Conservation (phyloP, 1,140 invertebrate genomes). For the Himalopsyche phryganea region DNA sequence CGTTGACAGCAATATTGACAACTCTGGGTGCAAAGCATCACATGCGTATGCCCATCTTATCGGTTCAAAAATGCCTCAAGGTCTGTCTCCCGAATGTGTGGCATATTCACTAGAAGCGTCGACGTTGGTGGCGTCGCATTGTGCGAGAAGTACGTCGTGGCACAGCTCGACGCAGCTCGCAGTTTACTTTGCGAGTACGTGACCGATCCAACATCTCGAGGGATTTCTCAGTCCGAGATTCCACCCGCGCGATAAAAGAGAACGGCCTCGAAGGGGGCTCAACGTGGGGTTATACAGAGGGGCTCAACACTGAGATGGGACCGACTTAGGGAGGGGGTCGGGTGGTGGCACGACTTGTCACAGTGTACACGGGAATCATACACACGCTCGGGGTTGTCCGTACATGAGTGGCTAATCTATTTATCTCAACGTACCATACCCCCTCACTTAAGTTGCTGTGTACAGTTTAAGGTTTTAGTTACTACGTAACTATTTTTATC, state of each 20-base stretch:
- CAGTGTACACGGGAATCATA: conserved; percentile 6
- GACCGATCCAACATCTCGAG: conserved; percentile 29
- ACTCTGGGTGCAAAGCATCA: too few species aligned
- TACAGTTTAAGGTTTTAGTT: too few species aligned
- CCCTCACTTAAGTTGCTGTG: conserved; percentile 2
- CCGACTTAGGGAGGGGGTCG: neutral
- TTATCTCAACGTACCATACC: conserved; percentile 23
- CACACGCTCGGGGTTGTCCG: neutral
- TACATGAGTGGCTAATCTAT: conserved; percentile 15
- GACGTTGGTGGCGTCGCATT: too few species aligned
- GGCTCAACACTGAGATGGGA: neutral
- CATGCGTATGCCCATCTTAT: neutral
- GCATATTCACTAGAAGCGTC: neutral
- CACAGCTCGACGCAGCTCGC: conserved; percentile 1
- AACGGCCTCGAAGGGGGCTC: neutral
- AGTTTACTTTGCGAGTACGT: conserved; percentile 32
- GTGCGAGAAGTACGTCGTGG: neutral
- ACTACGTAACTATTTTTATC: too few species aligned
- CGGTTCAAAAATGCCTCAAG: neutral
- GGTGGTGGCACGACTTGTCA: conserved; percentile 5
- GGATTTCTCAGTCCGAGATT: conserved; percentile 29
- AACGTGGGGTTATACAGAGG: neutral
- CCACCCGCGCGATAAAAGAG: conserved; percentile 22
- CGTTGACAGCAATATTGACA: too few species aligned
- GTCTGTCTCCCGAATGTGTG: neutral